These are phyloP conservation scores for Semaprochilodus insignis DNA, from an alignment of 2,797 vertebrate species.

Conservation along the genomic window DNA sequence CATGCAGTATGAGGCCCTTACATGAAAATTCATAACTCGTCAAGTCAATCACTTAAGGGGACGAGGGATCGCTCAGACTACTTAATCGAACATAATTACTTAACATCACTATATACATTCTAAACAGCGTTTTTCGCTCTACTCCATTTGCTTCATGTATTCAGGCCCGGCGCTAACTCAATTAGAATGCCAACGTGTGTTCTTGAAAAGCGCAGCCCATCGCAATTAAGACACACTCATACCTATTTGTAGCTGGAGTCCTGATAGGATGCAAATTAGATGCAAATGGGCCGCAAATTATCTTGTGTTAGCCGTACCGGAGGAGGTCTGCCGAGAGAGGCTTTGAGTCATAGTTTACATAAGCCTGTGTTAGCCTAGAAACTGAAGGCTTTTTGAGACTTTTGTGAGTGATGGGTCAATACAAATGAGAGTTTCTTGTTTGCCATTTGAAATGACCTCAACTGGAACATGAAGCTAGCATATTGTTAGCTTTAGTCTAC, in stretches of 20 bases:
- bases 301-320: slow-evolving; percentile 76
- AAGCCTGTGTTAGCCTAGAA: slow-evolving; percentile 65
- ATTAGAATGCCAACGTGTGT: slow-evolving; percentile 81
- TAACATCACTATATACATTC: slow-evolving; percentile 71
- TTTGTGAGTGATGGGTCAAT: not conserved
- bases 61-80: slow-evolving; percentile 49
- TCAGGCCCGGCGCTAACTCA: slow-evolving; percentile 70
- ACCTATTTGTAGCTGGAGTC: slow-evolving; percentile 85
- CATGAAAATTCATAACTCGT: slow-evolving; percentile 54
- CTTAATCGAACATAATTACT: slow-evolving; percentile 72
- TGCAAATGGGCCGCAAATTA: slow-evolving; percentile 81
- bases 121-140: slow-evolving; percentile 69
- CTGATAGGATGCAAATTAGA: slow-evolving; percentile 84
- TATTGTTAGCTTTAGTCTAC: not conserved
- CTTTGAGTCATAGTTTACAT: slow-evolving; percentile 77
- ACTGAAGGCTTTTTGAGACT: slow-evolving; percentile 34
- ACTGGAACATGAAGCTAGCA: not conserved
- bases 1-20: slow-evolving; percentile 23
- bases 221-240: slow-evolving; percentile 84
- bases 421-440: not conserved
- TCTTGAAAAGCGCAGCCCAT: slow-evolving; percentile 81
- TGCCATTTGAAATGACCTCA: not conserved
- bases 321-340: slow-evolving; percentile 73
- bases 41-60: slow-evolving; percentile 52
- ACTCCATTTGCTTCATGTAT: slow-evolving; percentile 70